Evolutionary conservation across 1,140 invertebrate genomes (phyloP).

Genomic region (Harlomillsia oculata): DNA sequence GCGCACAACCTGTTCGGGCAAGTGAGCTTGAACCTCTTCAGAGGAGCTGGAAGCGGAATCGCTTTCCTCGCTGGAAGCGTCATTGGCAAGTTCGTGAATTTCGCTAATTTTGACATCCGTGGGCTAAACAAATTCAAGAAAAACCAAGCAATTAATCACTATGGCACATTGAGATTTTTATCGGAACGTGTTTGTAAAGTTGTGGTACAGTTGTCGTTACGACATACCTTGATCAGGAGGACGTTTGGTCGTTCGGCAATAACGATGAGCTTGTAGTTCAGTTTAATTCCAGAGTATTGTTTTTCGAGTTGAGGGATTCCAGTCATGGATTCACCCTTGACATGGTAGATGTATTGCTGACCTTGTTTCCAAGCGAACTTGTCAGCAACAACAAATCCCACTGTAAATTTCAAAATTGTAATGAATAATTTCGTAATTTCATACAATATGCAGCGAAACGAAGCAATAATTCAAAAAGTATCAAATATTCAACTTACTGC

Average conservation of each 20-base stretch:
- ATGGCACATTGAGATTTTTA: no score
- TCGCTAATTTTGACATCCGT: conserved; percentile 16
- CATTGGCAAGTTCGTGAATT: conserved; percentile 18
- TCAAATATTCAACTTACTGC: background rate
- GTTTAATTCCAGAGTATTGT: conserved; percentile 28
- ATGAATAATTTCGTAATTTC: no score
- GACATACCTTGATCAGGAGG: conserved; percentile 18
- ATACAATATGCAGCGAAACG: conserved; percentile 21
- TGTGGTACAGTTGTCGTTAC: background rate
- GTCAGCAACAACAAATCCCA: no score
- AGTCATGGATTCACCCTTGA: conserved; percentile 21
- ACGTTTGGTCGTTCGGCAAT: background rate
- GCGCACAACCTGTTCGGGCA: conserved; percentile 6
- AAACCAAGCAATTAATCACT: no score
- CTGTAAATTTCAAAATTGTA: no score
- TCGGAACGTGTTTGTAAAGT: background rate
- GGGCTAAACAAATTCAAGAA: conserved; percentile 20
- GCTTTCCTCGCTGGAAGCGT: conserved; percentile 22
- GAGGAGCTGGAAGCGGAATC: no score
- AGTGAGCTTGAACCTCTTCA: background rate
- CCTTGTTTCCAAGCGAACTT: conserved; percentile 24
- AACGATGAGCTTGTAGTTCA: conserved; percentile 17
- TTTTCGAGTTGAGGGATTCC: conserved; percentile 18
- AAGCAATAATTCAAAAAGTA: conserved; percentile 8
- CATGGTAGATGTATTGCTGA: conserved; percentile 20